Evolutionary conservation across 2,888 invertebrate species (phyloP).

Genomic region (Plebejus melissa): DNA sequence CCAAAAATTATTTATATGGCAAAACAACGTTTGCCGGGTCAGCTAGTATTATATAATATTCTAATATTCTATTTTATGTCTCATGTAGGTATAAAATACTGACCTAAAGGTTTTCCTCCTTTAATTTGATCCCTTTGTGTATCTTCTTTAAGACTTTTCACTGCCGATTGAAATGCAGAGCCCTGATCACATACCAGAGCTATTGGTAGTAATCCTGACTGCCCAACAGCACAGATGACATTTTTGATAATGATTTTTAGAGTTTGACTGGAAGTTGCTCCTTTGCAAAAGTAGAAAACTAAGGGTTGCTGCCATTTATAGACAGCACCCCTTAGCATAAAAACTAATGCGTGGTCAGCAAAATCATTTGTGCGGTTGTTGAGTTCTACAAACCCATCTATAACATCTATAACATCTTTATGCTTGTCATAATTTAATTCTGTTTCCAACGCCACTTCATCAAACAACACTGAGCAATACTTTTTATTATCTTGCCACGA

Average conservation of each 20-base stretch:
- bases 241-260: conserved; percentile 31
- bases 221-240: conserved; percentile 28
- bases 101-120: neutral
- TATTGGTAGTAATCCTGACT: conserved; percentile 34
- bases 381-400: conserved; percentile 23
- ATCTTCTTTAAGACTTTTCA: conserved; percentile 34
- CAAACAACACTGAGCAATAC: conserved; percentile 20
- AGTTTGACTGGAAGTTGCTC: conserved; percentile 27
- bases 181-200: conserved; percentile 34
- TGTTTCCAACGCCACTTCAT: conserved; percentile 23
- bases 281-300: conserved; percentile 34
- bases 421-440: neutral
- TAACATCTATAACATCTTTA: conserved; percentile 17
- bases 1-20: no score
- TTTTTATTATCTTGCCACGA: conserved; percentile 27
- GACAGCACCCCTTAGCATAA: conserved; percentile 28
- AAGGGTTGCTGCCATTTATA: conserved; percentile 36
- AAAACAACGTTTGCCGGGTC: no score
- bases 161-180: conserved; percentile 33
- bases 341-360: conserved; percentile 14
- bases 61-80: no score
- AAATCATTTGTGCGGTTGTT: conserved; percentile 6
- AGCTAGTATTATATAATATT: no score
- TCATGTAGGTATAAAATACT: neutral
- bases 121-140: conserved; percentile 34